These are phyloP conservation scores for Achroia grisella DNA, from an alignment of 1,140 invertebrate genomes.

Conservation along the genomic window DNA sequence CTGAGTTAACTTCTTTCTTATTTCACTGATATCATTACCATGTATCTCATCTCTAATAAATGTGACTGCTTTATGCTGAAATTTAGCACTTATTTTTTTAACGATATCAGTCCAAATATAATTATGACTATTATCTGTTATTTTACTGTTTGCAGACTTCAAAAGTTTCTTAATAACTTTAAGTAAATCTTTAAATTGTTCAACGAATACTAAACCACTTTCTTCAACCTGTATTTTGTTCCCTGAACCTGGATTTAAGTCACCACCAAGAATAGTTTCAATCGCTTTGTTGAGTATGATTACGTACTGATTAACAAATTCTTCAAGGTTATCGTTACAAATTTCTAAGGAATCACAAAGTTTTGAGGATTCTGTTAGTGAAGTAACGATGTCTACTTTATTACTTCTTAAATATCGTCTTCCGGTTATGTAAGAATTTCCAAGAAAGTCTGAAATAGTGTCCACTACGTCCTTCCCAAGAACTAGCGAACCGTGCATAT, in stretches of 20 bases:
- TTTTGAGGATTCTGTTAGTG: constrained; percentile 20
- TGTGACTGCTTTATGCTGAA: constrained; percentile 26
- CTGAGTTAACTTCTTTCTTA: constrained; percentile 25
- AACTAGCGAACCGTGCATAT: constrained; percentile 30
- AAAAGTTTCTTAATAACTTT: constrained; percentile 27
- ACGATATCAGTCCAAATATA: constrained; percentile 38
- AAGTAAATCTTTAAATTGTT: constrained; percentile 28
- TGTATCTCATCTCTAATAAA: constrained; percentile 16
- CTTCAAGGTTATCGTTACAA: constrained; percentile 20
- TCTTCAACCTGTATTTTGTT: neutral
- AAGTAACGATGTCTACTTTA: constrained; percentile 19
- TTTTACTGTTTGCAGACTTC: constrained; percentile 19
- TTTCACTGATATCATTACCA: constrained; percentile 5
- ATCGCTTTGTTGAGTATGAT: constrained; percentile 24
- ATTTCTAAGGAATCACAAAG: constrained; percentile 33
- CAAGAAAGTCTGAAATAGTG: constrained; percentile 13
- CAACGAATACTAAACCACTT: constrained; percentile 15
- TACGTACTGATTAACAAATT: constrained; percentile 38
- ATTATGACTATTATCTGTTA: constrained; percentile 15
- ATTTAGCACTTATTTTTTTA: constrained; percentile 42
- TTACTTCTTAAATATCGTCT: constrained; percentile 18
- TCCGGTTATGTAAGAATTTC: constrained; percentile 1
- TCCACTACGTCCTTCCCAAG: constrained; percentile 38
- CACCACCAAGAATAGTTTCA: constrained; percentile 20
- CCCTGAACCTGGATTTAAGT: constrained; percentile 5